A percentile compares a stretch with the other conserved stretches of the same genome.
Evolutionary conservation across 2,797 vertebrate genomes (phyloP).

Genomic region (Xenentodon cancila): DNA sequence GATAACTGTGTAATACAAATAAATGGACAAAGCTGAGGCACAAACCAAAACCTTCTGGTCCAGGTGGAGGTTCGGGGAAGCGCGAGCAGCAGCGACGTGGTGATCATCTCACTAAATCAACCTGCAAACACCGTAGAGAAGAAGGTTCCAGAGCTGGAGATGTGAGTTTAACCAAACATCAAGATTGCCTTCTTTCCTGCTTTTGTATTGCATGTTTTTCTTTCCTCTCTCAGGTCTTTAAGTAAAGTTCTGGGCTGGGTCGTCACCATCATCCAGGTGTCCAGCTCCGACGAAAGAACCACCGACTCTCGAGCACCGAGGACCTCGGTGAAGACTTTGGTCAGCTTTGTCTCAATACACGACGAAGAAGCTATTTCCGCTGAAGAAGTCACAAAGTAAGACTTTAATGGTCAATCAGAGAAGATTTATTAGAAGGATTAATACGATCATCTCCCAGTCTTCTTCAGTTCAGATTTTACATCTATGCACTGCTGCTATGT

Average conservation of each 20-base stretch:
- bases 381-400: conserved; percentile 70
- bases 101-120: conserved; percentile 74
- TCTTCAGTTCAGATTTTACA: too few species aligned
- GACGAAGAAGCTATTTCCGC: conserved; percentile 36
- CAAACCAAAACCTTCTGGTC: conserved; percentile 1
- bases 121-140: conserved; percentile 72
- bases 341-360: conserved; percentile 64
- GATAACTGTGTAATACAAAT: too few species aligned
- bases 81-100: conserved; percentile 58
- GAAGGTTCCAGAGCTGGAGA: conserved; percentile 65
- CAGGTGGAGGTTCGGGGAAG: conserved; percentile 75
- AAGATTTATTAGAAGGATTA: too few species aligned
- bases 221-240: conserved; percentile 67
- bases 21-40: too few species aligned
- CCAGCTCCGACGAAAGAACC: conserved; percentile 16
- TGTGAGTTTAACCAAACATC: conserved; percentile 59
- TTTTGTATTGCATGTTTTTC: neutral
- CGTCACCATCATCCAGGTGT: conserved; percentile 61
- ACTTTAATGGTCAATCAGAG: too few species aligned
- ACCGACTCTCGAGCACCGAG: conserved; percentile 26
- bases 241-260: conserved; percentile 70
- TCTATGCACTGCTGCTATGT: too few species aligned
- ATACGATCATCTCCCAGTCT: too few species aligned
- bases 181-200: neutral
- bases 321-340: conserved; percentile 39